Evolutionary conservation across 2,888 invertebrate species (phyloP).

Genomic region (Meiosimyza platycephala): DNA sequence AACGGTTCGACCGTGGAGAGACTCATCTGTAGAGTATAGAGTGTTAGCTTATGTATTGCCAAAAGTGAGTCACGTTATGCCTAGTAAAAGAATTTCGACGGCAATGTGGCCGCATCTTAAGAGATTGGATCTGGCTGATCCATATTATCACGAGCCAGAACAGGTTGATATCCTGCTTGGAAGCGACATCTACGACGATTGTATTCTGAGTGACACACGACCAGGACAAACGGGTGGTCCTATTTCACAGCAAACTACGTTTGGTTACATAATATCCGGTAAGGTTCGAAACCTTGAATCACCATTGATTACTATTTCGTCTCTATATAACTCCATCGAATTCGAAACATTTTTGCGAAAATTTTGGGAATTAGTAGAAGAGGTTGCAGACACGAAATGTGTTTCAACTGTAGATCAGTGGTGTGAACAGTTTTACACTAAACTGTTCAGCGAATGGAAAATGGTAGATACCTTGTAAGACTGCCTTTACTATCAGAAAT

Average conservation of each 20-base stretch:
- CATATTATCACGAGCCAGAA: slow-evolving; percentile 30
- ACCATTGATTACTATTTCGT: too few relatives aligned
- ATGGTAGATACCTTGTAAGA: slow-evolving; percentile 24
- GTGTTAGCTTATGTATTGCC: slow-evolving; percentile 26
- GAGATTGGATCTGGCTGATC: slow-evolving; percentile 34
- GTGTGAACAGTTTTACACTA: slow-evolving; percentile 27
- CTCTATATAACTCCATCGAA: slow-evolving; percentile 8
- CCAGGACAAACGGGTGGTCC: slow-evolving; percentile 15
- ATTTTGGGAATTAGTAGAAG: too few relatives aligned
- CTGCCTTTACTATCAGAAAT: slow-evolving; percentile 25
- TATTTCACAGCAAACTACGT: slow-evolving; percentile 31
- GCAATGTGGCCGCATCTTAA: not conserved
- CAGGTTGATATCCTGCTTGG: slow-evolving; percentile 31
- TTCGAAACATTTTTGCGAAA: too few relatives aligned
- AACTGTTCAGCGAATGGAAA: slow-evolving; percentile 10
- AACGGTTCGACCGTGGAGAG: not conserved
- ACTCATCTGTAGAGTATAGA: not conserved
- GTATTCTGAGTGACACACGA: slow-evolving; percentile 14
- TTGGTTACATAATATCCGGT: slow-evolving; percentile 39
- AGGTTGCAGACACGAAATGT: not conserved
- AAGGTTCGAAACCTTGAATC: slow-evolving; percentile 4
- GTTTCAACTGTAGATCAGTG: slow-evolving; percentile 7
- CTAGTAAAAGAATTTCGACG: not conserved
- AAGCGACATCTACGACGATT: slow-evolving; percentile 29
- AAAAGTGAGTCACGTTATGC: slow-evolving; percentile 1